Percentiles rank a stretch among this genome's conserved stretches.
phyloP scores from a whole-genome alignment of 2,113 vertebrate species.

The Mionectes macconnelli region DNA sequence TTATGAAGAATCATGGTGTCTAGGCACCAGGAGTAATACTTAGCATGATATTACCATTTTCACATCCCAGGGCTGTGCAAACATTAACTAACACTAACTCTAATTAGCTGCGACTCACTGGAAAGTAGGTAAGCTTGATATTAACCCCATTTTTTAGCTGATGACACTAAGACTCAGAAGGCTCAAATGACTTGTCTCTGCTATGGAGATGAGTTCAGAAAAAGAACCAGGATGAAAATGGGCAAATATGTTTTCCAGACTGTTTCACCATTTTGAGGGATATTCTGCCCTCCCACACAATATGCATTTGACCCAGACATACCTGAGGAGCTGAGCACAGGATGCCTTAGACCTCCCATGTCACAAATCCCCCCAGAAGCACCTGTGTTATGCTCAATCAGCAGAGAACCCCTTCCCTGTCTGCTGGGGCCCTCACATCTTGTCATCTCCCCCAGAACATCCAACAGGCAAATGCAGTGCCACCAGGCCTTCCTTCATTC shows the following conservation, averaged over 20 bases:
- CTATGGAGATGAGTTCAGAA: background rate
- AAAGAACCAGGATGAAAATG: background rate
- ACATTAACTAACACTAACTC: constrained; percentile 14
- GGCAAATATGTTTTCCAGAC: background rate
- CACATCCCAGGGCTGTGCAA: constrained; percentile 15
- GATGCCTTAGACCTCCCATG: background rate
- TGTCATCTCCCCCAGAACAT: background rate
- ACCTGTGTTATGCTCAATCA: background rate
- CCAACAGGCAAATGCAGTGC: background rate
- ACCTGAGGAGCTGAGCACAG: background rate
- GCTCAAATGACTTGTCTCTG: background rate
- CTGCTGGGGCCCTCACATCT: background rate
- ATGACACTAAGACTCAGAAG: background rate
- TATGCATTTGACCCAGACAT: background rate
- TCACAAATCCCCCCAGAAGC: background rate
- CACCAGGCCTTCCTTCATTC: background rate
- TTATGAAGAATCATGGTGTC: constrained; percentile 22
- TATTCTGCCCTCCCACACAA: background rate
- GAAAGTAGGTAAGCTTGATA: constrained; percentile 30
- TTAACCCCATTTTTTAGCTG: constrained; percentile 1
- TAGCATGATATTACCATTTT: constrained; percentile 27
- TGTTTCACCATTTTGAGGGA: background rate
- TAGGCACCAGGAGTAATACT: constrained; percentile 26
- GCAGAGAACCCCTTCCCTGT: background rate
- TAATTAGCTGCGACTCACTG: constrained; percentile 14